Base-by-base conservation (phyloP, 2,113 vertebrate genomes). In the Amblyopsis rosae region DNA sequence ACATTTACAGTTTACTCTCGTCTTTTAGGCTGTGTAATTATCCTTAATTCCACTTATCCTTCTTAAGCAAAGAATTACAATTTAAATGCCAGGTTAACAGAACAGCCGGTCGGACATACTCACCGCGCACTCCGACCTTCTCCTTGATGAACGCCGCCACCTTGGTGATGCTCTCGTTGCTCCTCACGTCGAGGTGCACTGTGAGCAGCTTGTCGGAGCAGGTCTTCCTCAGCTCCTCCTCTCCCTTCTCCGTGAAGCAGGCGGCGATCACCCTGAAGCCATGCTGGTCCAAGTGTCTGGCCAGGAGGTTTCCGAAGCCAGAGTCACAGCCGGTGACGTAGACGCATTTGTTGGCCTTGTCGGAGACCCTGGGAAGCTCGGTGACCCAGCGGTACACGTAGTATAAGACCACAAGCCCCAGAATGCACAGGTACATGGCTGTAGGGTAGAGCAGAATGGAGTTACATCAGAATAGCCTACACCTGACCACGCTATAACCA, bases 281-380 rank as follows among this genome's bases (percentile, higher is more conserved):
- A 12, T 72, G 69, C 6, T 80, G 75, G 48, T 96, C 94, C 84
- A 98, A 85, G 45, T 94, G 93, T 48, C 71, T 87, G 0, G 95
- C 93, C 82, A 98, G 82, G 48, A 92, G 85, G 66, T 90, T 91
- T 1, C 95, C 95, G 4, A 98, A 97, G 72, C 96, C 96, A 0
- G 91, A 90, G 88, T 96, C 95, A 0, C 97, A 96, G 67, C 97
- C 96, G 0, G 95, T 99, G 87, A 98, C 89, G 83, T 96, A 92
- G 48, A 98, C 94, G 0, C 91, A 92, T 84, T 93, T 94, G 77
- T 67, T 67, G 17, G 47, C 67, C 63, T 86, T 76, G 66, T 83
- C 75, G 33, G 81, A 76, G 49, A 92, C 87, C 70, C 80, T 83
- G 45, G 87, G 72, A 3, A 79, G 69, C 85, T 94, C 93, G 81